phyloP scores from a whole-genome alignment of 2,888 invertebrate genomes.

The Archaeoteleia sp. region DNA sequence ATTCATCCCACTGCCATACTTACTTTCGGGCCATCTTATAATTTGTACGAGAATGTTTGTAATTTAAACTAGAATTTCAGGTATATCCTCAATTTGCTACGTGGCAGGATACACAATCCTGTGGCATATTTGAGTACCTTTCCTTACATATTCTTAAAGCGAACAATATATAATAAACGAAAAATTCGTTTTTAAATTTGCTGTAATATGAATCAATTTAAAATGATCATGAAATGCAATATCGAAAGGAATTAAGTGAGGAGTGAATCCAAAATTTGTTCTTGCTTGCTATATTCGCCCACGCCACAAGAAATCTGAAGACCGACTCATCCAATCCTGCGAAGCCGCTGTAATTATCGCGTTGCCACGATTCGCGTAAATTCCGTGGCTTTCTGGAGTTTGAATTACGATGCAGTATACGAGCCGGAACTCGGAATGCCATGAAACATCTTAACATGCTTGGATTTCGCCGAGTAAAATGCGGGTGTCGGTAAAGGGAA shows the following conservation, averaged over 20 bases:
- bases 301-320: slow-evolving; percentile 42
- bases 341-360: slow-evolving; percentile 49
- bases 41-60: too few species aligned
- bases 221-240: background rate
- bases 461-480: slow-evolving; percentile 39
- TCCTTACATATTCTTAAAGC: too few species aligned
- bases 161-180: too few species aligned
- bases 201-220: slow-evolving; percentile 13
- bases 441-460: slow-evolving; percentile 47
- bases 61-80: too few species aligned
- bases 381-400: slow-evolving; percentile 41
- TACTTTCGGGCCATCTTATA: too few species aligned
- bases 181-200: too few species aligned
- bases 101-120: too few species aligned
- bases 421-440: slow-evolving; percentile 42
- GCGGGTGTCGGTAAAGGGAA: slow-evolving; percentile 35
- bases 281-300: slow-evolving; percentile 22
- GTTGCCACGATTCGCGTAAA: slow-evolving; percentile 37
- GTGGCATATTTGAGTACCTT: too few species aligned
- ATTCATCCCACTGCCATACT: too few species aligned
- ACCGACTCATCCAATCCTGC: slow-evolving; percentile 41
- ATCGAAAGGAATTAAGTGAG: slow-evolving; percentile 17
- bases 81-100: too few species aligned
- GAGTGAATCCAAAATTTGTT: slow-evolving; percentile 27
- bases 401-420: slow-evolving; percentile 45